phyloP scores from a whole-genome alignment of 2,888 invertebrate species.

The Trachelus stipa region DNA sequence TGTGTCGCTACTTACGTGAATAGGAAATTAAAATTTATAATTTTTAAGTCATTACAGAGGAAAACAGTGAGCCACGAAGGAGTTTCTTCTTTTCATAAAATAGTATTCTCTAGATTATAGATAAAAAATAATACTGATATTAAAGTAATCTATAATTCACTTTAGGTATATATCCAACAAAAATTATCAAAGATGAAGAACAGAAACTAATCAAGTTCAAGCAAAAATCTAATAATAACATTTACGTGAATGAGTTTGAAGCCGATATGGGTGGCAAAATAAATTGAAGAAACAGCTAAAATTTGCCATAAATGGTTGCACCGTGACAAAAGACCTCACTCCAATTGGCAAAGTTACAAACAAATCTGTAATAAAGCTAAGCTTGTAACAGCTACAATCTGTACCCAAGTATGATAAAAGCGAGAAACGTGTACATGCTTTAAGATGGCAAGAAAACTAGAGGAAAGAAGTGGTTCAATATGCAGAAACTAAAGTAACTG shows the following conservation, averaged over 20 bases:
- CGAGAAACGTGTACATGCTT: slow-evolving; percentile 70
- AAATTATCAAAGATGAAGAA: slow-evolving; percentile 11
- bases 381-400: slow-evolving; percentile 74
- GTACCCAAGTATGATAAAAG: slow-evolving; percentile 73
- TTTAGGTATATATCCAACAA: slow-evolving; percentile 36
- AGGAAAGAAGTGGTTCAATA: slow-evolving; percentile 89
- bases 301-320: slow-evolving; percentile 56
- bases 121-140: too few species aligned
- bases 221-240: slow-evolving; percentile 37
- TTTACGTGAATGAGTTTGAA: slow-evolving; percentile 61
- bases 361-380: slow-evolving; percentile 74
- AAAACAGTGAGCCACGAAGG: too few species aligned
- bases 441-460: slow-evolving; percentile 82
- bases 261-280: slow-evolving; percentile 59
- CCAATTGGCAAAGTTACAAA: slow-evolving; percentile 71
- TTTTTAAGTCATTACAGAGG: background rate
- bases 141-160: background rate
- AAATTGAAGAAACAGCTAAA: slow-evolving; percentile 51
- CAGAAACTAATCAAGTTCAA: slow-evolving; percentile 14
- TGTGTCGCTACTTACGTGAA: background rate
- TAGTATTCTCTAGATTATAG: too few species aligned
- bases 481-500: slow-evolving; percentile 90
- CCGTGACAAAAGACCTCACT: slow-evolving; percentile 64
- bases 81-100: background rate
- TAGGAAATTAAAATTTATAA: too few species aligned